Evolutionary conservation across 2,113 vertebrate genomes (phyloP).

Genomic region (Pseudopipra pipra): DNA sequence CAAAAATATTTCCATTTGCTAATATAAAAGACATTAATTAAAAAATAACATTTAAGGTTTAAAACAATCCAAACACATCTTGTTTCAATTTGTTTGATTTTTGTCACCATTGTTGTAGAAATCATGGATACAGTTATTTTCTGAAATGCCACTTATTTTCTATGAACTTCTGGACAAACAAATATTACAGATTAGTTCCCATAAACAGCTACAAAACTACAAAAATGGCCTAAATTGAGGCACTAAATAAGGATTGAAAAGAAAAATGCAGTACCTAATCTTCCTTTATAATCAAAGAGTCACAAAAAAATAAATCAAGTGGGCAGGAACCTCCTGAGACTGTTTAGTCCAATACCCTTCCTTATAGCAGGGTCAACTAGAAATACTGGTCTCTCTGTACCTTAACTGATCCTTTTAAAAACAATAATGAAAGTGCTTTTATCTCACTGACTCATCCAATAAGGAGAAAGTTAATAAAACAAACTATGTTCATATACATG

Average conservation of each 20-base stretch:
- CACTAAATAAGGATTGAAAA: background rate
- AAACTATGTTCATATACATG: background rate
- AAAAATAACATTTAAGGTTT: background rate
- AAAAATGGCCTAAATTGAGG: background rate
- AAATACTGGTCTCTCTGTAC: background rate
- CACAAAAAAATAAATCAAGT: too few species aligned
- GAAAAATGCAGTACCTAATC: background rate
- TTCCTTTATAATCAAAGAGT: background rate
- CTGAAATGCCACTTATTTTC: background rate
- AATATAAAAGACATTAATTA: background rate
- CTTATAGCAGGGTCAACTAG: background rate
- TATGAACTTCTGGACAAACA: background rate
- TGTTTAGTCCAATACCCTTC: background rate
- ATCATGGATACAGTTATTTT: background rate
- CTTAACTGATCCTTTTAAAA: background rate
- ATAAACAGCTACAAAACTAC: background rate
- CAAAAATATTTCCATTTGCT: background rate
- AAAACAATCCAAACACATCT: background rate
- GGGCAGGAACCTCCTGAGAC: background rate
- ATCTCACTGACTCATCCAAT: background rate
- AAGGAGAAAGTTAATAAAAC: background rate
- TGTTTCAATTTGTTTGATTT: background rate
- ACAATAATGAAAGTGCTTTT: background rate
- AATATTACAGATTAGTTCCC: background rate
- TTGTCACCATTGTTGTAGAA: background rate